A percentile compares a stretch with the other conserved stretches of the same genome.
These are phyloP conservation scores for Channallabes apus DNA, from an alignment of 2,797 vertebrate genomes.

Conservation along the genomic window DNA sequence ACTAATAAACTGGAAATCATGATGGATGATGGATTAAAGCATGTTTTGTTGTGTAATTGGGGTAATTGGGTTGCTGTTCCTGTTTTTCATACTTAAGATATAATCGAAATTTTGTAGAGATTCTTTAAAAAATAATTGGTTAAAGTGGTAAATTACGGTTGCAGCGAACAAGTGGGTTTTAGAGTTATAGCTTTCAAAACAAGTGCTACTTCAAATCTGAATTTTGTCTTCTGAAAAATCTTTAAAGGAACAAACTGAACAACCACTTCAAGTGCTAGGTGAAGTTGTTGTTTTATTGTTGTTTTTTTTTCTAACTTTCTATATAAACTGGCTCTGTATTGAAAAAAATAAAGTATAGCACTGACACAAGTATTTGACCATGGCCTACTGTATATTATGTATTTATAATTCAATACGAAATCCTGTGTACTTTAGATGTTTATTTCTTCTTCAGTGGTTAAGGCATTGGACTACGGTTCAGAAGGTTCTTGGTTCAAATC, in stretches of 20 bases:
- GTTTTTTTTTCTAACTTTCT: neutral
- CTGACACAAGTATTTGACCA: neutral
- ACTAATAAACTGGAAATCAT: neutral
- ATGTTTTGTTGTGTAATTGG: neutral
- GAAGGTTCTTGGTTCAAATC: too few species aligned
- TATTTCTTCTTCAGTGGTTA: neutral
- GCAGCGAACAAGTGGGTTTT: neutral
- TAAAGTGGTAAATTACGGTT: neutral
- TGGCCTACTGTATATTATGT: neutral
- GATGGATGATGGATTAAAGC: neutral
- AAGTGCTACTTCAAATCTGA: too few species aligned
- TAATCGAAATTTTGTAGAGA: neutral
- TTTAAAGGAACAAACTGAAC: neutral
- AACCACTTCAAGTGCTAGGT: neutral
- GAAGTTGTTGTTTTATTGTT: neutral
- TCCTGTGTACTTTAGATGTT: neutral
- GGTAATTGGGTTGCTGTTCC: neutral
- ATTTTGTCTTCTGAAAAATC: too few species aligned
- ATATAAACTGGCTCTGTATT: neutral
- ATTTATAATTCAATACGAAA: neutral
- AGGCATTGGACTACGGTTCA: too few species aligned
- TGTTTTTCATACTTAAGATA: neutral
- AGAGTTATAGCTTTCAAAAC: neutral
- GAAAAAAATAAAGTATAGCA: neutral
- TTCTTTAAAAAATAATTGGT: neutral